Evolutionary conservation across 2,113 vertebrate species (phyloP).

Genomic region (Acrocephalus arundinaceus): DNA sequence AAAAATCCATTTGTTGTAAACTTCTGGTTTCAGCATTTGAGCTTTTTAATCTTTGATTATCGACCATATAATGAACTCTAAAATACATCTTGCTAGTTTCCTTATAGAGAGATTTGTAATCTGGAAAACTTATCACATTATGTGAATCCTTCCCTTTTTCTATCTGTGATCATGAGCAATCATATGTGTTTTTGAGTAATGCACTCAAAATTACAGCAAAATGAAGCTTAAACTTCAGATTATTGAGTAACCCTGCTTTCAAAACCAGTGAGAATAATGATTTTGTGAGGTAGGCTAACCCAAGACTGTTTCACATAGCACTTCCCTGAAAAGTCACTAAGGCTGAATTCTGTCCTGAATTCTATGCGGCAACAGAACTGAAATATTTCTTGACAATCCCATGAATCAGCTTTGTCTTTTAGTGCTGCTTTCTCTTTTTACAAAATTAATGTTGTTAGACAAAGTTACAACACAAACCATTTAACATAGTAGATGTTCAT

Average conservation of each 20-base stretch:
- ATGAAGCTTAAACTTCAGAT: neutral
- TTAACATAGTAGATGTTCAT: neutral
- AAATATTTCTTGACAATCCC: neutral
- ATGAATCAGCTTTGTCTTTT: neutral
- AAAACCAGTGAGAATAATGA: neutral
- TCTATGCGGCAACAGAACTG: neutral
- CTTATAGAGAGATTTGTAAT: neutral
- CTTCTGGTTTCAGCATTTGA: neutral
- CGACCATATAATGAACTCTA: rapidly evolving
- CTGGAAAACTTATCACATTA: rapidly evolving
- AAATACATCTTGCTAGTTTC: neutral
- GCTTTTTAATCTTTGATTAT: neutral
- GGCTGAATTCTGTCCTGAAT: neutral
- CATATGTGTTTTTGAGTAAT: neutral
- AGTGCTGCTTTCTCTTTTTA: neutral
- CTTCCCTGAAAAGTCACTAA: neutral
- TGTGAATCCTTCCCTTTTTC: neutral
- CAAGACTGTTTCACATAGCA: neutral
- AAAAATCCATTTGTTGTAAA: slow-evolving; percentile 72
- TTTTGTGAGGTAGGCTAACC: neutral
- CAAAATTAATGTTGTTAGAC: neutral
- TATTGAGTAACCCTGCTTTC: neutral
- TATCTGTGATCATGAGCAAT: neutral
- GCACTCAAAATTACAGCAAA: neutral
- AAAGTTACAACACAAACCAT: neutral